phyloP scores from a whole-genome alignment of 2,797 vertebrate genomes.

The Pangasius mekongensis region DNA sequence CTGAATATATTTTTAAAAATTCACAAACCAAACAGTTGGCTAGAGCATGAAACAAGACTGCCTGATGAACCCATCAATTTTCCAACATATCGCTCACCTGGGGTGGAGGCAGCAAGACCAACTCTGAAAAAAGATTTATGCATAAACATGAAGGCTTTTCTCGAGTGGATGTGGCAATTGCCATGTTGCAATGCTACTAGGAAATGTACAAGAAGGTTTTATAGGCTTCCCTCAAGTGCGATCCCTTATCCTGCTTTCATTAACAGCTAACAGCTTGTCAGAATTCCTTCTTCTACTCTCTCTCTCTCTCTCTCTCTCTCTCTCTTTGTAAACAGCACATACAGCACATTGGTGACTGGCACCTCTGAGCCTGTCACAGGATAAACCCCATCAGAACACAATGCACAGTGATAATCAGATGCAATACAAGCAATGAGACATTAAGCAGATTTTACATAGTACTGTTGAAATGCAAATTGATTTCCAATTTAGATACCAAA shows the following conservation, averaged over 20 bases:
- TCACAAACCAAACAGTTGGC: background rate
- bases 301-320: background rate
- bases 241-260: conserved; percentile 52
- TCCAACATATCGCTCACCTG: background rate
- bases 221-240: conserved; percentile 40
- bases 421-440: conserved; percentile 10
- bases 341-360: background rate
- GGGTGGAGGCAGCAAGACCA: background rate
- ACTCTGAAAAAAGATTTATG: background rate
- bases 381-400: conserved; percentile 33
- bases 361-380: conserved; percentile 19
- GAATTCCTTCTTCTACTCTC: background rate
- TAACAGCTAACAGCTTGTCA: conserved; percentile 35
- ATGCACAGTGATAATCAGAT: conserved; percentile 33
- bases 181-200: background rate
- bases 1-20: background rate
- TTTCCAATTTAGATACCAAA: conserved; percentile 4
- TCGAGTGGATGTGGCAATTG: background rate
- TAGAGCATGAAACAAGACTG: background rate
- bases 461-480: background rate
- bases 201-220: conserved; percentile 12
- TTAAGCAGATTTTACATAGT: background rate
- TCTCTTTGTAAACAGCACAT: conserved; percentile 1
- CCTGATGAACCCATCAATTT: background rate
- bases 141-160: conserved; percentile 6